Base-by-base conservation (phyloP, 2,888 invertebrate species). In the Ethmia dodecea region DNA sequence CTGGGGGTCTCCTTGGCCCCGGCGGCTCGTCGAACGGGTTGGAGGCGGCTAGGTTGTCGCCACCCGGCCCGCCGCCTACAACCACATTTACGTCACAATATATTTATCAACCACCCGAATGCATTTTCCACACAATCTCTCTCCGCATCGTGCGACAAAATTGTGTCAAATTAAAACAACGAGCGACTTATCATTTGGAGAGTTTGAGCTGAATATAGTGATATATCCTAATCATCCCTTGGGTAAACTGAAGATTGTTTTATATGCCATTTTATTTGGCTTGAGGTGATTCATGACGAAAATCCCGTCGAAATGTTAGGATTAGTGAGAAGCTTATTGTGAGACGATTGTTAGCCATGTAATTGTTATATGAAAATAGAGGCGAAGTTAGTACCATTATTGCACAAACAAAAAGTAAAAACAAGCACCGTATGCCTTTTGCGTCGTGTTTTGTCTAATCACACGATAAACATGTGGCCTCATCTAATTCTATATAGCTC, bases 1-100 rank as follows among this genome's bases (percentile, higher is more conserved):
- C 86, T 87, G 81, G 86, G 73, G 83, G 78, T 76, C 81, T 71
- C 58, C 83, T 62, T 45, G 83, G 84, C 74, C 83, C 83, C 67
- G 90, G 89, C 71, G 90, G 90, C 88, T 94, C 94, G 86, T 94
- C 94, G 89, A 94, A 94, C 57, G 94, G 94, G 89, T 94, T 94
- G 79, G 93, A 93, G 79, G 93, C 93, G 89, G 89, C 93, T 74
- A 94, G 91, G 88, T 93, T 93, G 90, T 93, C 93, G 57, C 77
- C 83, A 64, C 79, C 81, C 55, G 79, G 74, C 72, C 81, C 83
- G 63, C 80, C 84, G 81, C 84, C 84, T 84, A 84, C 76, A 78
- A 83, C 77, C 39, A 40, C 35, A 37, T 24, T 31, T 25, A 36
- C 27, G 16, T 40, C 33, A n/a, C n/a, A n/a, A n/a, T n/a, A n/a